phyloP scores from a whole-genome alignment of 2,797 vertebrate genomes.

The Hoplostethus mediterraneus region DNA sequence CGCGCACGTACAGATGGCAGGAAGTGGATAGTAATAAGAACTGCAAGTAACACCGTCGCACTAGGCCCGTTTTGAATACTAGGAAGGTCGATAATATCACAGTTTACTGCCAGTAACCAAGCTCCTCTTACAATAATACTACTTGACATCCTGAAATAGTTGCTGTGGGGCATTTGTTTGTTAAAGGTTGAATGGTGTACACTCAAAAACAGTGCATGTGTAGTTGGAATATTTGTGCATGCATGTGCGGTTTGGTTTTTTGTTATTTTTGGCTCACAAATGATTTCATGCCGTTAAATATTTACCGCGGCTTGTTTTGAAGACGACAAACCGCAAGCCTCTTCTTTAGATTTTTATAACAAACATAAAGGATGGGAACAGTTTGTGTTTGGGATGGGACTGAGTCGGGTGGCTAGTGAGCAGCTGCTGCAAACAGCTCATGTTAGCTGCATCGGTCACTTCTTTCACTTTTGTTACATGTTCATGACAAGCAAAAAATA shows the following conservation, averaged over 20 bases:
- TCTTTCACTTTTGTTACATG: not conserved
- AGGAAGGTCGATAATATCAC: not conserved
- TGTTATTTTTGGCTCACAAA: constrained; percentile 32
- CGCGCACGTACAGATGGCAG: not conserved
- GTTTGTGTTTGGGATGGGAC: constrained; percentile 8
- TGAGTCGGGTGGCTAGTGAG: not conserved
- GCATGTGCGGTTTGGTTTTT: too few relatives aligned
- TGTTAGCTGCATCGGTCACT: too few relatives aligned
- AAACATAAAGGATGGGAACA: constrained; percentile 23
- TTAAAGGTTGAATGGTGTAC: not conserved
- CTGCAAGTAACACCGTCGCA: not conserved
- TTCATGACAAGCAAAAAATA: too few relatives aligned
- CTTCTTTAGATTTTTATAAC: constrained; percentile 33
- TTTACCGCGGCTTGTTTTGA: constrained; percentile 28
- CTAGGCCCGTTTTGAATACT: too few relatives aligned
- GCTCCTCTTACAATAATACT: not conserved
- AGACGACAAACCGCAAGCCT: constrained; percentile 12
- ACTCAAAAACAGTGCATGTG: too few relatives aligned
- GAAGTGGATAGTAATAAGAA: not conserved
- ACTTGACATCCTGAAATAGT: constrained; percentile 1
- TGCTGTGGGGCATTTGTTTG: constrained; percentile 1
- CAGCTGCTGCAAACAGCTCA: not conserved
- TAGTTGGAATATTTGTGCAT: too few relatives aligned
- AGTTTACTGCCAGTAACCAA: not conserved
- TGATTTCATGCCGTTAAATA: constrained; percentile 38